Conservation (phyloP, 2,888 invertebrate species). For the Eilema sororculum region DNA sequence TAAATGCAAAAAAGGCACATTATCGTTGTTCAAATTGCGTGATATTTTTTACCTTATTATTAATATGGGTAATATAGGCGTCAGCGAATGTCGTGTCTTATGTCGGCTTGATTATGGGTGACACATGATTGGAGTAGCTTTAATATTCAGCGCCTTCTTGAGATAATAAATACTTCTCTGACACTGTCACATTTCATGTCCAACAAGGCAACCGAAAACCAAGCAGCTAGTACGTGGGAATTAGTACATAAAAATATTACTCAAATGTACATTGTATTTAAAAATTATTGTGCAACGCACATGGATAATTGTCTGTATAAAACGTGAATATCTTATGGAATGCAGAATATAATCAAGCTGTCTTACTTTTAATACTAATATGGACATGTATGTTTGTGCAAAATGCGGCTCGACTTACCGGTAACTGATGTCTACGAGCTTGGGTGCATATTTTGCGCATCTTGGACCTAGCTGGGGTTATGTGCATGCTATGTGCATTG, state of each 20-base stretch:
- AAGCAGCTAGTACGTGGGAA: not conserved
- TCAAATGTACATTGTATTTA: not conserved
- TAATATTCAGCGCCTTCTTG: constrained; percentile 58
- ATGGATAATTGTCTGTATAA: not conserved
- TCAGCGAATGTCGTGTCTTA: constrained; percentile 15
- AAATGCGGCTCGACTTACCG: not conserved
- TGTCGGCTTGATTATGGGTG: constrained; percentile 49
- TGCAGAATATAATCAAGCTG: not conserved
- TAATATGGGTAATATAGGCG: constrained; percentile 46
- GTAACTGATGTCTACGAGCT: not conserved
- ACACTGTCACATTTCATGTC: constrained; percentile 39
- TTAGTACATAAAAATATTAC: not conserved
- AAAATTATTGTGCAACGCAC: not conserved
- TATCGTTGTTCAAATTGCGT: constrained; percentile 31
- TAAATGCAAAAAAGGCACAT: not conserved
- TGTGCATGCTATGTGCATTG: not conserved
- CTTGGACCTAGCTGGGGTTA: not conserved
- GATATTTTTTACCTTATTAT: constrained; percentile 34
- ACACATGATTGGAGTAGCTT: constrained; percentile 53
- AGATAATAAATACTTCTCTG: constrained; percentile 42
- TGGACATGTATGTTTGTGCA: not conserved
- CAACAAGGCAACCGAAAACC: constrained; percentile 15
- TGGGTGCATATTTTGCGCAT: not conserved
- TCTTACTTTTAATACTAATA: not conserved
- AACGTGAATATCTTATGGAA: not conserved